Evolutionary conservation across 1,140 invertebrate species (phyloP), one percentile per base, ranked within the genome.

Genomic region (Apis dorsata): DNA sequence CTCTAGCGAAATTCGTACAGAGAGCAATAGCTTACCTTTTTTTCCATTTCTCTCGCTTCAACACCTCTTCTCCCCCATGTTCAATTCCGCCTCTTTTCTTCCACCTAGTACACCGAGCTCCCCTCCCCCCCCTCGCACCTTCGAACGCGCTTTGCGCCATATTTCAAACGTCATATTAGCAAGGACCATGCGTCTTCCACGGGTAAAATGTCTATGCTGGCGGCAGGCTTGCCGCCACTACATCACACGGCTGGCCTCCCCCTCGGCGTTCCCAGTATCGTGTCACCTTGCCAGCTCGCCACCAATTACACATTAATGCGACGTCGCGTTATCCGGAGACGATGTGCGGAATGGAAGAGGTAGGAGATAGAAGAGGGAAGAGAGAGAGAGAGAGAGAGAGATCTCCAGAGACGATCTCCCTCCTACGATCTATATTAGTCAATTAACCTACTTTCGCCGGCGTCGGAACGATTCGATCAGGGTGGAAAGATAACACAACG

Each of bases 111-210:
- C 66, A 34, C 34, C 34, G 34, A 24, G 24, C 60, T 24, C 60
- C 76, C 80, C 60, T 53, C 79, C 73, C 78, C 76, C 80, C 55
- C 59, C 79, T 76, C 78, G 68, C 81, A 83, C 79, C 89, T 87
- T 85, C 81, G 85, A 73, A 79, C 82, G 85, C 84, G 86, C 91
- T 89, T 91, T 82, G 85, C 90, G 86, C 89, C 90, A 92, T 92
- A 92, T 92, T 92, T 92, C 91, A 92, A 90, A 92, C 72, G 91
- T 92, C 91, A 92, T 92, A 92, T 92, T 92, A 92, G 90, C 90
- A 85, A 89, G 68, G 87, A 89, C 91, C 89, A 92, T 92, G 91
- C 90, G 87, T 92, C 91, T 91, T 91, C 89, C 90, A 86, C 81
- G 89, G 83, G 89, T 89, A 91, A 91, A 91, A 92, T 91, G 86